Base-by-base conservation (phyloP, 2,888 invertebrate species). In the Pterostichus madidus region DNA sequence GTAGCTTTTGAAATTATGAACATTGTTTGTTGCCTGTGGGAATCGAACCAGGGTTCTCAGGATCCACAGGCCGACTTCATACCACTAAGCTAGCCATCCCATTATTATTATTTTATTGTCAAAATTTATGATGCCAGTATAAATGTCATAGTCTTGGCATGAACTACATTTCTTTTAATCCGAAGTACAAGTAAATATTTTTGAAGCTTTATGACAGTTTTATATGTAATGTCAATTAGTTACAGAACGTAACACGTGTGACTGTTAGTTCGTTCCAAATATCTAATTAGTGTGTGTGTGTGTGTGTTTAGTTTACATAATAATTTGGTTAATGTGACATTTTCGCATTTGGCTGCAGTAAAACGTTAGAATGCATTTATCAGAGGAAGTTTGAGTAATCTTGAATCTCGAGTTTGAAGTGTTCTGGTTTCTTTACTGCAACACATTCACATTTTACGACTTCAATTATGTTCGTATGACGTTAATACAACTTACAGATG, bases 161-260 rank as follows among this genome's bases (percentile, higher is more conserved):
- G 5, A 39, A 8, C 39, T 39, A 8, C 39, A 39, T 39, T 39
- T 39, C 39, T 39, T 39, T 39, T 39, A 39, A 39, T 5, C 5
- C 39, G 1, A 6, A 8, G 6, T 39, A 39, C 8, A 8, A 39
- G 7, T 39, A 39, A 6, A 39, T 39, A 8, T 39, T 3, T 39
- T 44, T 49, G 11, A 49, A 49, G 49, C 11, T 10, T 5, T n/a
- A 49, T n/a, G 49, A 49, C 49, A 49, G 39, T 49, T 49, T 49
- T 49, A 49, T 49, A 5, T 49, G 8, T 49, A 49, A 49, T 49
- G n/a, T 49, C 49, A 49, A 49, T 49, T 49, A 49, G 49, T 49
- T n/a, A 49, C 10, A 13, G 11, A 5, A 13, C 11, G n/a, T 8
- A 49, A 49, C 49, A 49, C n/a, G 49, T 39, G 49, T 49, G 49